Conservation (phyloP, 2,113 vertebrate genomes). For the Aythya baeri region DNA sequence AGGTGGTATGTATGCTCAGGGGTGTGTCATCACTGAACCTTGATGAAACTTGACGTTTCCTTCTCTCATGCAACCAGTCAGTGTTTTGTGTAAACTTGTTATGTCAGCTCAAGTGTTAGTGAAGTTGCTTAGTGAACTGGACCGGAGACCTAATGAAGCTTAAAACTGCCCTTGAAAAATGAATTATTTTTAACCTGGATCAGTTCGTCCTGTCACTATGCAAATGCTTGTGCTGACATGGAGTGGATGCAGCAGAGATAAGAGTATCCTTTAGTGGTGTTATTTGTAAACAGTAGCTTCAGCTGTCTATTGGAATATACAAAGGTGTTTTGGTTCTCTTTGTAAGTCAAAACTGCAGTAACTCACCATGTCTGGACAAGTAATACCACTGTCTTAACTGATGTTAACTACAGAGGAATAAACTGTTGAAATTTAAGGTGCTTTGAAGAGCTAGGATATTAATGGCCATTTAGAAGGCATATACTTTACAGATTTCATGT, state of each 20-base stretch:
- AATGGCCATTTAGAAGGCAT: background rate
- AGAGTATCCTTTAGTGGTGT: background rate
- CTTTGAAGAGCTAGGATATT: background rate
- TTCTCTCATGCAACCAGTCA: background rate
- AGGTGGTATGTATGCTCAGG: background rate
- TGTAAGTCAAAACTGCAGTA: background rate
- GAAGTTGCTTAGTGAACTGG: background rate
- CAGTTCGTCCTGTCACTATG: background rate
- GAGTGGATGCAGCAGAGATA: background rate
- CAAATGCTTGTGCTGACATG: background rate
- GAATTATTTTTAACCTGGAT: background rate
- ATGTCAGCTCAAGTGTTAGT: accelerated
- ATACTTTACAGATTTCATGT: background rate
- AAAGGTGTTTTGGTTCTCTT: background rate
- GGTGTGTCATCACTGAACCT: background rate
- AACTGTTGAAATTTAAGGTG: background rate
- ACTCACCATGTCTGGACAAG: background rate
- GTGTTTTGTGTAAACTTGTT: background rate
- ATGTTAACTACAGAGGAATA: background rate
- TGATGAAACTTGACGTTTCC: background rate
- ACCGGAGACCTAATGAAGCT: background rate
- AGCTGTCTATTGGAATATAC: background rate
- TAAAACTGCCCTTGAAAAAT: background rate
- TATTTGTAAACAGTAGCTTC: background rate
- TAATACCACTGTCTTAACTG: background rate